Conservation (phyloP, 2,888 invertebrate genomes). For the Yponomeuta evonymella region DNA sequence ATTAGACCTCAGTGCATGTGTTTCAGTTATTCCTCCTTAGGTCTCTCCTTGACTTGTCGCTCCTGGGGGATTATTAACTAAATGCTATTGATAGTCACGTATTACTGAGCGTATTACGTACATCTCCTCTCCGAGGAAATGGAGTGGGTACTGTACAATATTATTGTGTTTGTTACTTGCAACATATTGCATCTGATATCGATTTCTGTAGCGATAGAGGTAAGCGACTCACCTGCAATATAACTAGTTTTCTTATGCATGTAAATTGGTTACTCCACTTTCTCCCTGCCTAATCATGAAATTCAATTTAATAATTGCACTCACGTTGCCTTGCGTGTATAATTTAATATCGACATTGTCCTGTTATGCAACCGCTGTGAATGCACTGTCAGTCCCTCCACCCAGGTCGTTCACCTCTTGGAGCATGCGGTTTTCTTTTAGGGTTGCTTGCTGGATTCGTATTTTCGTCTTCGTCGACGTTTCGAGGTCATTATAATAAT, state of each 20-base stretch:
- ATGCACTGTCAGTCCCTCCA: constrained; percentile 45
- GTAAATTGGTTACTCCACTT: background rate
- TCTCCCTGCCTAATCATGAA: background rate
- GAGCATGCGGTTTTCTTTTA: constrained; percentile 49
- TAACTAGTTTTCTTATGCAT: background rate
- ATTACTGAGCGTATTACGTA: too few species aligned
- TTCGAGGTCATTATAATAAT: background rate
- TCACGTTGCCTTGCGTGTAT: background rate
- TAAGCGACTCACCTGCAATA: background rate
- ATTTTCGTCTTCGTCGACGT: background rate
- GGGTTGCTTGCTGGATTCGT: constrained; percentile 31
- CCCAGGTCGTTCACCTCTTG: constrained; percentile 52
- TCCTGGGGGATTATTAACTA: too few species aligned
- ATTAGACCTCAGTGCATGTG: background rate
- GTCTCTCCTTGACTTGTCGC: background rate
- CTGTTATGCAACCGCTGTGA: constrained; percentile 47
- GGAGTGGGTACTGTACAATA: too few species aligned
- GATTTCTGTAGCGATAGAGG: background rate
- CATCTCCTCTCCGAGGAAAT: too few species aligned
- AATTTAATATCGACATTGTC: background rate
- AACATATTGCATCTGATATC: too few species aligned
- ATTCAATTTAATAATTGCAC: background rate
- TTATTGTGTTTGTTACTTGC: too few species aligned
- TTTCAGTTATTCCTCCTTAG: background rate
- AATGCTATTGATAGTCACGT: too few species aligned